These are phyloP conservation scores for Apteryx mantelli DNA, from an alignment of 2,113 vertebrate species.

Conservation along the genomic window DNA sequence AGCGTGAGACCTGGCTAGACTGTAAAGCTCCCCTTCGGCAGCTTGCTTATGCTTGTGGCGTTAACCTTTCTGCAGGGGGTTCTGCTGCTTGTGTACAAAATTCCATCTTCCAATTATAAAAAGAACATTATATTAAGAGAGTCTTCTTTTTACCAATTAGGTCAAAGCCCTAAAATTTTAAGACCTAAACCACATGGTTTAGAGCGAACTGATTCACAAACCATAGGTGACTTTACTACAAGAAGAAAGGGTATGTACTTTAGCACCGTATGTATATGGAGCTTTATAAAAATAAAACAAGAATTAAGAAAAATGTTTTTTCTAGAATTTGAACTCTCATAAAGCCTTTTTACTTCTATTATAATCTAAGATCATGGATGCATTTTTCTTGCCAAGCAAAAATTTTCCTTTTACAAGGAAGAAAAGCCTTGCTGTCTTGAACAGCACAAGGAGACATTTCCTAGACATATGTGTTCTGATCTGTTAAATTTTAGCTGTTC, in stretches of 20 bases:
- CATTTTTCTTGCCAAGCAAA: constrained; percentile 1
- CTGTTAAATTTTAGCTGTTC: neutral
- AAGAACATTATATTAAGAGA: constrained; percentile 86
- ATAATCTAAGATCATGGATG: neutral
- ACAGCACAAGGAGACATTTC: neutral
- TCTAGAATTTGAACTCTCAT: constrained; percentile 15
- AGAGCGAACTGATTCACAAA: constrained; percentile 99
- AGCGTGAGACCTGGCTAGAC: constrained; percentile 35
- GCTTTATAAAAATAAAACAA: constrained; percentile 57
- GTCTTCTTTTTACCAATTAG: constrained; percentile 99
- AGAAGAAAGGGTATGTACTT: constrained; percentile 99
- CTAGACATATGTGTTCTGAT: neutral
- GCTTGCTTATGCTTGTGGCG: constrained; percentile 70
- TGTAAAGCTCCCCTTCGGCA: constrained; percentile 29
- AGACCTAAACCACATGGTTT: constrained; percentile 97
- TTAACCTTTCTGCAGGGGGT: constrained; percentile 72
- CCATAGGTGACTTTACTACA: constrained; percentile 96
- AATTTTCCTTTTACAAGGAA: neutral
- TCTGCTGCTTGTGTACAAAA: constrained; percentile 67
- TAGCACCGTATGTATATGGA: constrained; percentile 77
- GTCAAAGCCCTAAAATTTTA: constrained; percentile 99
- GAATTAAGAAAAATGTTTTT: constrained; percentile 29
- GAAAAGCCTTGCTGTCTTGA: neutral
- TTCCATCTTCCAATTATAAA: constrained; percentile 72
- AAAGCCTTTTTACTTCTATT: constrained; percentile 26